These are phyloP conservation scores for Caenorhabditis becei DNA, from an alignment of 2,888 invertebrate genomes.

Conservation along the genomic window DNA sequence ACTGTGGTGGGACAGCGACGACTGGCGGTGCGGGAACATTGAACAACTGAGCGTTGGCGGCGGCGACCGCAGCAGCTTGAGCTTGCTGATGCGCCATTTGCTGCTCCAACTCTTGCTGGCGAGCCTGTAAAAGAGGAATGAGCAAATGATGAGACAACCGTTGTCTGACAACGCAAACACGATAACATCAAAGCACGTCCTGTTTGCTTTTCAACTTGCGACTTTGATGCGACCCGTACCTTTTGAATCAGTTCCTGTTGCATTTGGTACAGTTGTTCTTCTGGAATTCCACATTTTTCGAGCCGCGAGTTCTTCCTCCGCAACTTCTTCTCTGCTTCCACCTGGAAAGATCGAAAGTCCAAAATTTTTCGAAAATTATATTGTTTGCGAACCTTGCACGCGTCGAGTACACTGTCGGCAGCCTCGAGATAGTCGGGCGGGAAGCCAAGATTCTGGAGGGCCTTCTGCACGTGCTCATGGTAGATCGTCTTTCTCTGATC, in stretches of 20 bases:
- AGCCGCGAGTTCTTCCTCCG: constrained; percentile 92
- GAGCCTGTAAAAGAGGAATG: constrained; percentile 38
- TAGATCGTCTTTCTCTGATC: constrained; percentile 81
- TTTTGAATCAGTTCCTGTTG: constrained; percentile 98
- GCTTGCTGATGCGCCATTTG: constrained; percentile 54
- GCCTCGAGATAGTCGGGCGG: constrained; percentile 89
- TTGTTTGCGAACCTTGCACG: constrained; percentile 89
- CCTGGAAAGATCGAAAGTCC: constrained; percentile 31
- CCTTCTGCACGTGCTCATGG: constrained; percentile 81
- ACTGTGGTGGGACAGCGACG: not conserved
- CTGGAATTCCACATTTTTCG: constrained; percentile 98
- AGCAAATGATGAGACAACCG: constrained; percentile 1
- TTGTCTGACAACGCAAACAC: not conserved
- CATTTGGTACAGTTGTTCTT: constrained; percentile 95
- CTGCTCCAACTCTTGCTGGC: constrained; percentile 52
- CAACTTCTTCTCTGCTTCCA: constrained; percentile 90
- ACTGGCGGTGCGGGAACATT: not conserved
- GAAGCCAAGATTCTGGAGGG: constrained; percentile 91
- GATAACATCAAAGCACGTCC: constrained; percentile 18
- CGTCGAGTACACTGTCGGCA: constrained; percentile 94
- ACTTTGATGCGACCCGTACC: constrained; percentile 77
- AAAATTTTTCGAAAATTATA: not conserved
- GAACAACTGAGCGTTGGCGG: constrained; percentile 43
- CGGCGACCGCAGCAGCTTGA: constrained; percentile 28
- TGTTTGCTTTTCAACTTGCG: constrained; percentile 5